phyloP scores from a whole-genome alignment of 2,888 invertebrate species.

The Trimorus sp. region DNA sequence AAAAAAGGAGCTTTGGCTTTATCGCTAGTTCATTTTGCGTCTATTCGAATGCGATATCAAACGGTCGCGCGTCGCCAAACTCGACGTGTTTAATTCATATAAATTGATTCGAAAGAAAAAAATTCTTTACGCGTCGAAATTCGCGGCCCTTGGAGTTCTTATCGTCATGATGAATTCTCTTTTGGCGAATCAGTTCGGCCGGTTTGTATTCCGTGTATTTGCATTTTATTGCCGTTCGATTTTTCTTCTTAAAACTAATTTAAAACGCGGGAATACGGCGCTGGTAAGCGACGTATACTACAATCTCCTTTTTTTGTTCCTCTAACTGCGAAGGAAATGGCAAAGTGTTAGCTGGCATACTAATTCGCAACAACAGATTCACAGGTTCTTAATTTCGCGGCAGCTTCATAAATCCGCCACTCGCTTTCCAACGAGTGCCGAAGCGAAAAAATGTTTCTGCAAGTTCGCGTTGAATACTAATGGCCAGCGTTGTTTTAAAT shows the following conservation, averaged over 20 bases:
- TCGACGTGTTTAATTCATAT: conserved; percentile 54
- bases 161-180: conserved; percentile 45
- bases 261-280: conserved; percentile 56
- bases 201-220: conserved; percentile 52
- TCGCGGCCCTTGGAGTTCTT: conserved; percentile 33
- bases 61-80: conserved; percentile 23
- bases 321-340: conserved; percentile 67
- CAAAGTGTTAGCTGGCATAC: conserved; percentile 77
- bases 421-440: conserved; percentile 69
- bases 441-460: conserved; percentile 73
- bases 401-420: conserved; percentile 78
- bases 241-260: conserved; percentile 66
- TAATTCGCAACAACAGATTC: conserved; percentile 79
- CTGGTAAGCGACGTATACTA: conserved; percentile 44
- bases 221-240: conserved; percentile 65
- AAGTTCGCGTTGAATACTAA: conserved; percentile 73
- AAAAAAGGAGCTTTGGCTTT: conserved; percentile 64
- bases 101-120: conserved; percentile 53
- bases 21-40: conserved; percentile 53
- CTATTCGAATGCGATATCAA: conserved; percentile 56
- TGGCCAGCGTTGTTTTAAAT: conserved; percentile 61
- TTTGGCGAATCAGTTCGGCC: conserved; percentile 44
- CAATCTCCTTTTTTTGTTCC: conserved; percentile 34
- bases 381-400: conserved; percentile 80
- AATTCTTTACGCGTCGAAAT: conserved; percentile 30